Evolutionary conservation across 2,888 invertebrate species (phyloP).

Genomic region (Nomada fabriciana): DNA sequence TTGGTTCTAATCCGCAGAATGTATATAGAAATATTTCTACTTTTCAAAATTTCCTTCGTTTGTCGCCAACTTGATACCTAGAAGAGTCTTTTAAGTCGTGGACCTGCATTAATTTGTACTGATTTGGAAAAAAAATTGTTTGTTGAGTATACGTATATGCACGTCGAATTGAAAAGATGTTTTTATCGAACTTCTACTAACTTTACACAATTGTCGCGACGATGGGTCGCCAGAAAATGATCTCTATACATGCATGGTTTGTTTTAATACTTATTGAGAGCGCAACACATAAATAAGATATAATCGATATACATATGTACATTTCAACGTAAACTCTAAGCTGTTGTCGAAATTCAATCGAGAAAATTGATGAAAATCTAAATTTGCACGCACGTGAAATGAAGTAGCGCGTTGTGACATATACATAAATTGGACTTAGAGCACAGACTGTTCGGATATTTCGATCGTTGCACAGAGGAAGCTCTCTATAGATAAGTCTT

Average conservation of each 20-base stretch:
- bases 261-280: constrained; percentile 50
- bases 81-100: background rate
- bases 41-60: constrained; percentile 13
- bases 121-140: constrained; percentile 28
- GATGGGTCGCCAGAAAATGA: background rate
- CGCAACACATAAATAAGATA: constrained; percentile 30
- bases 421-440: constrained; percentile 6
- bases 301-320: constrained; percentile 8
- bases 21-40: background rate
- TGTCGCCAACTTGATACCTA: background rate
- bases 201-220: constrained; percentile 21
- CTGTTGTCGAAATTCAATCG: constrained; percentile 21
- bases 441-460: constrained; percentile 17
- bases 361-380: background rate
- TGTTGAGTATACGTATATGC: constrained; percentile 35
- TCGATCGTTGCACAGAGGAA: constrained; percentile 2
- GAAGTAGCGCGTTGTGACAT: background rate
- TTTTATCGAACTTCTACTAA: constrained; percentile 32
- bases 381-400: constrained; percentile 5
- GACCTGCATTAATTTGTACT: constrained; percentile 5
- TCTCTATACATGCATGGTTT: constrained; percentile 64
- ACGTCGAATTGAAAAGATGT: constrained; percentile 26
- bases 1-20: constrained; percentile 46
- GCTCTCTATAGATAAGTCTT: constrained; percentile 14
- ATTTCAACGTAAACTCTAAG: constrained; percentile 17